Base-by-base conservation (phyloP, 2,888 invertebrate species). In the Dione juno region DNA sequence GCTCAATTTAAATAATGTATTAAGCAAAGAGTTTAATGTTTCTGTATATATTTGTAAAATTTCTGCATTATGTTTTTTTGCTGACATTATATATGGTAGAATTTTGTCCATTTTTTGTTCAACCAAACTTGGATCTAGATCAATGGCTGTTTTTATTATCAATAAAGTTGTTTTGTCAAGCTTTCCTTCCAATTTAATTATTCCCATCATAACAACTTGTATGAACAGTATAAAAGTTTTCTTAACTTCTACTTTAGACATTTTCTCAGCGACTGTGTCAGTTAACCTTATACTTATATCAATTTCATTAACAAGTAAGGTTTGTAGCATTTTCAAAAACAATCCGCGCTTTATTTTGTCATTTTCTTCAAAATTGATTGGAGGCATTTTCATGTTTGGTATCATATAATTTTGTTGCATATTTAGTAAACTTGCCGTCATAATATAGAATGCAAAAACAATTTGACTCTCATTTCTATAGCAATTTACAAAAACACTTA, bases 1-100 rank as follows among this genome's bases (percentile, higher is more conserved):
- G 67, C 93, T 92, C 1, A 93, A 73, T 84, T 93, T 93, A 70
- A 91, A 93, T 19, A 90, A 74, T 35, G 84, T 89, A 80, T 92
- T 88, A n/a, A 93, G 50, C 28, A 93, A 79, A 63, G 81, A 88
- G 74, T 89, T 91, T 10, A 93, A 73, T 79, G 86, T 90, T 66
- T 90, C 86, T 72, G 72, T 83, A 57, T 92, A 93, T 0, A 81
- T 76, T 73, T 86, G 82, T 14, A 78, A 69, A 3, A 83, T 72
- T 66, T 65, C 85, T 1, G 76, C 16, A 64, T 73, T 84, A 68
- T 78, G 85, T 78, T 92, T 92, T 71, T 88, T 89, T 1, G 81
- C 77, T 1, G 84, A 79, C 88, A 93, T 90, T 9, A 93, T 81
- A 7, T 85, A 79, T 11, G 93, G 89, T 65, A 93, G 65, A 59